Base-by-base conservation (phyloP, 2,888 invertebrate species). In the Agrilus mali region DNA sequence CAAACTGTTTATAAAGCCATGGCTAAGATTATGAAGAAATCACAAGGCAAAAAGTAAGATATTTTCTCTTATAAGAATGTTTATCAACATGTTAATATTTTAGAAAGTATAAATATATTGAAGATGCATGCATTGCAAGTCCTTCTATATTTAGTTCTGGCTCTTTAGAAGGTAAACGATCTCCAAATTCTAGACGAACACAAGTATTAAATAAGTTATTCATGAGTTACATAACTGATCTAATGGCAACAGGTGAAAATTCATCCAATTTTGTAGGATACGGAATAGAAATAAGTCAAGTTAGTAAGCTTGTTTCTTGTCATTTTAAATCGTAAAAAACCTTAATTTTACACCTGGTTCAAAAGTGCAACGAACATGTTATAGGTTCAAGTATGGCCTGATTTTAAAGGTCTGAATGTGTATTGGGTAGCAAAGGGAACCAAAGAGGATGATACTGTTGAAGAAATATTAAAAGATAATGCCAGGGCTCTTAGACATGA, bases 201-300 rank as follows among this genome's bases (percentile, higher is more conserved):
- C 67, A 72, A 1, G 78, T 86, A 49, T 64, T 89, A 2, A 87
- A 87, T 60, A 85, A 86, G 64, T 58, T 88, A 39, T 87, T 88
- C 55, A 87, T 88, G 86, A 75, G 77, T 53, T 71, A 84, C 46
- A 78, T 89, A 7, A 84, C 86, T 0, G 87, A 86, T 60, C 64
- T 86, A 31, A 74, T 89, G 74, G 77, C 83, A 1, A 82, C 82
- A 0, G 84, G 85, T 1, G 77, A 80, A 52, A 68, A 74, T 27
- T 67, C 80, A 2, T 65, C 73, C 39, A 65, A 73, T 40, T 66
- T 86, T 47, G 53, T 79, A 12, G 82, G 82, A 7, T 70, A 72
- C 50, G 78, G 81, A 8, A 72, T 86, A 50, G 83, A 87, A 68
- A 75, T 88, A 48, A 78, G 81, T n/a, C 73, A 75, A 56, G 82